Base-by-base conservation (phyloP, 2,113 vertebrate genomes). In the Menura novaehollandiae region DNA sequence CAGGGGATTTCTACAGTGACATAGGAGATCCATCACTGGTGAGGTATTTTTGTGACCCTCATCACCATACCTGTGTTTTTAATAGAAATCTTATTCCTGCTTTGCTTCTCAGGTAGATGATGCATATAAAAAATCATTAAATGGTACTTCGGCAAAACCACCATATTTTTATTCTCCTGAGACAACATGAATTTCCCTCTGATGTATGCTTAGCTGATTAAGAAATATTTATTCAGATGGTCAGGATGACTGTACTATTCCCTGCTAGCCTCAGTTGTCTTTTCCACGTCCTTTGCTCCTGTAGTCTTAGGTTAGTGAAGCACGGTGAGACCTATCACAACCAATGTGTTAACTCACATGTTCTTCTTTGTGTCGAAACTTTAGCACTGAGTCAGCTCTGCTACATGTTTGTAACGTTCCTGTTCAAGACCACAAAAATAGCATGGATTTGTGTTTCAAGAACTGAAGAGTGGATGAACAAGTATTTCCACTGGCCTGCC, bases 351-450 rank as follows among this genome's bases (percentile, higher is more conserved):
- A 67, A 62, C 18, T 75, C 3, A 4, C 20, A 11, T 5, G 9
- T 30, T 94, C 60, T 59, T 32, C 13, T 59, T 24, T 1, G 7
- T 56, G n/a, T 44, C 0, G 2, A 43, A 85, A 63, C 33, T 39
- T 67, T n/a, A 75, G 28, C 28, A 24, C 10, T 9, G 49, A 73
- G 32, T 64, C 55, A 78, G 27, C 44, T 93, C 62, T 82, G 43
- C 33, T 60, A 49, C 1, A 3, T 8, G 0, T 64, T 79, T 32
- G 8, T 10, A 74, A 55, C 1, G 0, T 22, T 75, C 18, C 56
- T 32, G 21, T 32, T 24, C 52, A 67, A 75, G 49, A 51, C 4
- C 43, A 32, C 20, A 27, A 74, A 62, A 74, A 51, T 33, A 58
- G 15, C 18, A 59, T 0, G 41, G 33, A 63, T 53, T 58, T 67